Evolutionary conservation across 2,888 invertebrate species (phyloP).

Genomic region (Dilophus febrilis): DNA sequence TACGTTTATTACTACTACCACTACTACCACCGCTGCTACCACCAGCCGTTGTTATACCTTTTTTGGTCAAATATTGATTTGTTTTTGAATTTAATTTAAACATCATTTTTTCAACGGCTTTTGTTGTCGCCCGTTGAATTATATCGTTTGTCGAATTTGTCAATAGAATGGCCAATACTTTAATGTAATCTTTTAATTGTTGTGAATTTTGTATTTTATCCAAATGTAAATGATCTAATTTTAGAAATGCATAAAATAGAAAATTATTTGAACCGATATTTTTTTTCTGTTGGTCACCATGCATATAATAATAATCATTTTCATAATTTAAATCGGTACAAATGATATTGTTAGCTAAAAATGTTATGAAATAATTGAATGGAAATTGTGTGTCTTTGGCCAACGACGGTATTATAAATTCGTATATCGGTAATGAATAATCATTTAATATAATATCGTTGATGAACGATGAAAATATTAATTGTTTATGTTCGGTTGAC

Average conservation of each 20-base stretch:
- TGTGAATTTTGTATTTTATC: constrained; percentile 13
- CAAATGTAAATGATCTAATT: constrained; percentile 24
- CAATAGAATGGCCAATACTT: background rate
- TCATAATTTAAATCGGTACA: background rate
- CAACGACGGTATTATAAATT: constrained; percentile 53
- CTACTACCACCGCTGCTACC: too few relatives aligned
- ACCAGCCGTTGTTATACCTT: too few relatives aligned
- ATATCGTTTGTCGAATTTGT: too few relatives aligned
- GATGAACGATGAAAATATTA: constrained; percentile 31
- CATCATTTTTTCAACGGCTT: too few relatives aligned
- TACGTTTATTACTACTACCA: too few relatives aligned
- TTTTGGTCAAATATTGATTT: too few relatives aligned
- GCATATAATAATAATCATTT: constrained; percentile 1
- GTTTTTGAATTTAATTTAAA: too few relatives aligned
- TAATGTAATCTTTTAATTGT: background rate
- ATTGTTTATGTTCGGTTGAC: background rate
- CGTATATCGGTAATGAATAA: constrained; percentile 48
- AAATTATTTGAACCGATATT: constrained; percentile 13
- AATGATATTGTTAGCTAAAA: constrained; percentile 18
- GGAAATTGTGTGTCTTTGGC: constrained; percentile 34
- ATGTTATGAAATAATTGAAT: constrained; percentile 33
- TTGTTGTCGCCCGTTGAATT: too few relatives aligned
- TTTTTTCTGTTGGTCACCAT: constrained; percentile 7
- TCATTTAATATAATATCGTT: constrained; percentile 47
- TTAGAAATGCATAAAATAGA: constrained; percentile 24